phyloP scores from a whole-genome alignment of 2,797 vertebrate species.

The Choloepus didactylus region DNA sequence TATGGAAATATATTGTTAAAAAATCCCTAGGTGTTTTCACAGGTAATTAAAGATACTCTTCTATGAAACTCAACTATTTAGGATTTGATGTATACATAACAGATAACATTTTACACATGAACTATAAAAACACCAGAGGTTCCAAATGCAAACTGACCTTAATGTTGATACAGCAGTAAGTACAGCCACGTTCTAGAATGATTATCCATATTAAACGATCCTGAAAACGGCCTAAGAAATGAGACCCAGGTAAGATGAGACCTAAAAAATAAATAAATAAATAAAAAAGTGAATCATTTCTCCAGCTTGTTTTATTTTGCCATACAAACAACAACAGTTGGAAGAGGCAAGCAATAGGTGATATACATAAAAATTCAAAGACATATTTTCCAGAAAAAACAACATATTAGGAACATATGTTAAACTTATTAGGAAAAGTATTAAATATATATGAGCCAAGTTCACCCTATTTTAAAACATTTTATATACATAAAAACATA shows the following conservation, averaged over 20 bases:
- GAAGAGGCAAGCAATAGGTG: neutral
- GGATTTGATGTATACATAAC: neutral
- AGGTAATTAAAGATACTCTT: slow-evolving; percentile 6
- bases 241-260: slow-evolving; percentile 94
- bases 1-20: slow-evolving; percentile 48
- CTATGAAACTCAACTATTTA: slow-evolving; percentile 47
- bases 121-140: slow-evolving; percentile 32
- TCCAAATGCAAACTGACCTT: slow-evolving; percentile 91
- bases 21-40: slow-evolving; percentile 36
- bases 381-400: slow-evolving; percentile 46
- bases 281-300: neutral
- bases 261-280: slow-evolving; percentile 87
- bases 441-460: slow-evolving; percentile 6
- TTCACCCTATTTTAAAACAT: slow-evolving; percentile 20
- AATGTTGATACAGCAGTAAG: slow-evolving; percentile 96
- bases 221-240: slow-evolving; percentile 98
- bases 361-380: slow-evolving; percentile 36
- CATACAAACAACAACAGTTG: neutral
- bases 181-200: slow-evolving; percentile 96
- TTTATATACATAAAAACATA: slow-evolving; percentile 15
- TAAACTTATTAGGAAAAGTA: slow-evolving; percentile 41
- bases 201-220: slow-evolving; percentile 97
- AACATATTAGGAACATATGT: slow-evolving; percentile 6
- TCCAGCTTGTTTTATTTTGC: slow-evolving; percentile 61
- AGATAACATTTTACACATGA: neutral